Evolutionary conservation across 1,140 invertebrate species (phyloP).

Genomic region (Lasioglossum baleicum): DNA sequence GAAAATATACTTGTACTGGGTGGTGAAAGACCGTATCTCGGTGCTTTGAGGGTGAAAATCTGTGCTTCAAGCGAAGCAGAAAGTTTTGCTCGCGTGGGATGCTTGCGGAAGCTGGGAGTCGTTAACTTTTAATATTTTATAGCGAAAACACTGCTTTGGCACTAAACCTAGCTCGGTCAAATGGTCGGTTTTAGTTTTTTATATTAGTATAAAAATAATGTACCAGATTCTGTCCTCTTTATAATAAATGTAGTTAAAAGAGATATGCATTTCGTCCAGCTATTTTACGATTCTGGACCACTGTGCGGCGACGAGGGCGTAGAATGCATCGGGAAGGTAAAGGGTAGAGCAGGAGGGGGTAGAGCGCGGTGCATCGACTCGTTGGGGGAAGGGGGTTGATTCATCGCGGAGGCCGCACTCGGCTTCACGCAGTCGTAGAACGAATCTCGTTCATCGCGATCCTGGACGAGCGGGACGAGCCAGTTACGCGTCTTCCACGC

Average conservation of each 20-base stretch:
- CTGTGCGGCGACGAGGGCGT: slow-evolving; percentile 8
- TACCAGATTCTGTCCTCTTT: no score
- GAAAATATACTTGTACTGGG: neutral
- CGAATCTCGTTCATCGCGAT: slow-evolving; percentile 62
- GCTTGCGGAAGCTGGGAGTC: neutral
- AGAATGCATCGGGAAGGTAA: slow-evolving; percentile 35
- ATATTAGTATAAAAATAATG: no score
- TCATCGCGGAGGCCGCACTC: slow-evolving; percentile 65
- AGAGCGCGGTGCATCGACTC: slow-evolving; percentile 52
- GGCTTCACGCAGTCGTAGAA: slow-evolving; percentile 66
- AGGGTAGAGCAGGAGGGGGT: neutral
- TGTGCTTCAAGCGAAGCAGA: neutral
- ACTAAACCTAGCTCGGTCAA: neutral
- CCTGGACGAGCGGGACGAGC: slow-evolving; percentile 54
- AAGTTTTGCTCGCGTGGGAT: neutral
- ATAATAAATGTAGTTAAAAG: no score
- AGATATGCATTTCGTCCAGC: no score
- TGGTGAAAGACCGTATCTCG: neutral
- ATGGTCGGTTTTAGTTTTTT: no score
- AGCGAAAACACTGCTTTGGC: no score
- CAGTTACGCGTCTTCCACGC: slow-evolving; percentile 64
- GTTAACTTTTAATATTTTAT: neutral
- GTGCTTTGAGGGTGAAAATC: neutral
- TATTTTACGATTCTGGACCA: no score
- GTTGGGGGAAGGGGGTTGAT: slow-evolving; percentile 66